Evolutionary conservation across 2,888 invertebrate species (phyloP), one percentile per base, ranked within the genome.

Genomic region (Philereme transversata): DNA sequence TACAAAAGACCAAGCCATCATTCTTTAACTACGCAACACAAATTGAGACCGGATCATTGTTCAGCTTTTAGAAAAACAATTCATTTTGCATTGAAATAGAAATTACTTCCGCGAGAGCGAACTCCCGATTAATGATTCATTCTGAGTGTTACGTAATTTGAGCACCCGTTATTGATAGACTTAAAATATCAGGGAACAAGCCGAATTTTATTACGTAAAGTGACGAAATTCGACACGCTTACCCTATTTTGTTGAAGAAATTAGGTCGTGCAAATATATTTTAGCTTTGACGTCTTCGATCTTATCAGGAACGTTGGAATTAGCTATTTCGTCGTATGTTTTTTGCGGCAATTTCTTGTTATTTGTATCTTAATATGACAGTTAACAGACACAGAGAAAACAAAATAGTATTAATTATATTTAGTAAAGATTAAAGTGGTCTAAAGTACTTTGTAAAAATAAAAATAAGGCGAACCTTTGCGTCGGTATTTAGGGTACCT

Each of bases 61-160:
- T 73, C 62, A 48, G 57, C 67, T 75, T 72, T 78, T 77, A 74
- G 69, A 70, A 70, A 71, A 79, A 76, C 78, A 75, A 78, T 78
- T 76, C 74, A 72, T 77, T 71, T 70, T 64, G 69, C 60, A 54
- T 71, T 68, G 75, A 76, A 80, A 78, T 75, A 76, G 70, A 72
- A 71, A 77, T 76, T 74, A 68, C 68, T 77, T 74, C 72, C 71
- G 67, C 65, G 64, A 69, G 70, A 72, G 62, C 48, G 71, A 68
- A 71, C 66, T 38, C 57, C 63, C 74, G 77, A 79, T 78, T 78
- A 77, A 78, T 78, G 78, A 74, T 73, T 74, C 69, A 71, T 66
- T 64, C 62, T 65, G 57, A 57, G 62, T 60, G 62, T 66, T 65
- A 62, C 68, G 70, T 70, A 70, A 70, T 68, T 65, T 60, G 63